Evolutionary conservation across 23 tunicate species (phyloP), one percentile per base, ranked within the genome.

Genomic region (Styela plicata): DNA sequence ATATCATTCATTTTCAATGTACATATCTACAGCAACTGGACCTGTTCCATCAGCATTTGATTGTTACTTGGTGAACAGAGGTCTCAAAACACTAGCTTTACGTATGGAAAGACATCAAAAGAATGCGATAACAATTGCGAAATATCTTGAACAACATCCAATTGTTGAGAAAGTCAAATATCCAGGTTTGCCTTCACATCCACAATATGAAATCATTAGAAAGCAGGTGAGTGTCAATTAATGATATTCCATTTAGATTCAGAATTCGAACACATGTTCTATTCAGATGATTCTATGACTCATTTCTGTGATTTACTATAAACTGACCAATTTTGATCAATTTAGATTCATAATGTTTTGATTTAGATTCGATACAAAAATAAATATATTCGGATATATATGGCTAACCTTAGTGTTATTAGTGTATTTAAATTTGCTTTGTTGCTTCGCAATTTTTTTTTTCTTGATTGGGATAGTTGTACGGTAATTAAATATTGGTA

Each of bases 1-100:
- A 69, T 69, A 24, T 25, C 18, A 69, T 25, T 20, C 16, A n/a
- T 20, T 69, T 20, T 18, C n/a, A 69, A 18, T 69, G 74, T 69
- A 24, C 21, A 69, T 28, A 35, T 36, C 70, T 83, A 2, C 83
- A 93, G 98, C 99, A 1, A 90, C 90, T 82, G 99, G 99, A 5
- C 96, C 99, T 2, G 88, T 84, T 17, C 99, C 99, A 36, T 95
- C 99, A 0, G 89, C 99, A 1, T 95, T 95, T 78, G 99, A 95
- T 70, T 95, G 99, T 69, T 95, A 52, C 82, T 62, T 95, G 74
- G 96, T 80, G 1, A 95, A 95, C 52, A 87, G 99, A 20, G 99
- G 99, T n/a, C 66, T 95, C 1, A 95, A 95, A 84, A 95, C 99
- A 2, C 87, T 95, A 37, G 96, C 95, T 22, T 69, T 95, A 28